Evolutionary conservation across 1,140 invertebrate species (phyloP), one percentile per base, ranked within the genome.

Genomic region (Helicorthomorpha holstii): DNA sequence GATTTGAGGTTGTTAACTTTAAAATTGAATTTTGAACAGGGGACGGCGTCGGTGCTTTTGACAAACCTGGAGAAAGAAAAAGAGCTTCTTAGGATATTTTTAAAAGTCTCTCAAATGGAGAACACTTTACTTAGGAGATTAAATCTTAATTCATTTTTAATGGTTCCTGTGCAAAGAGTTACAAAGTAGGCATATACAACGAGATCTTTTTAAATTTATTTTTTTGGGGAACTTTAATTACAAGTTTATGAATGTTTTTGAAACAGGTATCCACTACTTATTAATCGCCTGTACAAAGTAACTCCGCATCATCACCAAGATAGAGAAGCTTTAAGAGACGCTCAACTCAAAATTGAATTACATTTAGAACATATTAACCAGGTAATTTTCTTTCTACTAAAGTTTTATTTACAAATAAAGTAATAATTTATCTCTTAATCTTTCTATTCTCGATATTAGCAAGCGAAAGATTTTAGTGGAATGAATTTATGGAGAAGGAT

Each of bases 71-170:
- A 94, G 65, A 93, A 92, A 68, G 91, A 97, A 60, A 93, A 93
- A 65, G 91, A 96, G 66, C 74, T 97, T 25, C 70, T 96, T 26
- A 74, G 89, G 62, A 92, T 95, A 66, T 97, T 96, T 65, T 71
- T 97, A 10, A 80, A 85, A 64, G 92, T 93, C 19, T 94, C 89
- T 1, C 92, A 95, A 70, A 92, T 93, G 83, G 91, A 97, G 65
- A 95, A 96, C 63, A 78, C 84, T 0, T 81, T 92, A 29, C 69
- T 96, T 53, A 74, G 91, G 57, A 75, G 90, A 58, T 94, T 96
- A 90, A 94, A 94, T 67, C 75, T 97, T 19, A 91, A 93, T 67
- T 93, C 91, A 4, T 97, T 97, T 67, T 75, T 96, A 23, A 95
- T 95, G 90, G 86, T 70, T 1, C 70, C 70, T 0, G 69, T 72